Base-by-base conservation (phyloP, 2,797 vertebrate species). In the Sebastes vulpes region DNA sequence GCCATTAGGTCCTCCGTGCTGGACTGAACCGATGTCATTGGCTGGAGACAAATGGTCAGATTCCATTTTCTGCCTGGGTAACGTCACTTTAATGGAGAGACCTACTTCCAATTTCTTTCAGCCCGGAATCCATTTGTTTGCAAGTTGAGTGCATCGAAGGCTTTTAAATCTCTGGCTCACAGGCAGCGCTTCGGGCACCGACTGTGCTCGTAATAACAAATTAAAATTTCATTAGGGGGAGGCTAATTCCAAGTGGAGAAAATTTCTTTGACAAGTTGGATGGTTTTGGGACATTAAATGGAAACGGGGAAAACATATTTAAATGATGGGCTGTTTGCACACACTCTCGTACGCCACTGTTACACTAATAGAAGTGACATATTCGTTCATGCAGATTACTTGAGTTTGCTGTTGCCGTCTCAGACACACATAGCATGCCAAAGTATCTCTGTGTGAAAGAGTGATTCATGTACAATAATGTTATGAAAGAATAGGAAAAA, bases 151-250 rank as follows among this genome's bases (percentile, higher is more conserved):
- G 90, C 84, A 84, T 90, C 83, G 63, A 66, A 80, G 77, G 90
- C 72, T 88, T 90, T 92, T 84, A 83, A 89, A 90, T 90, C 81
- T 82, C 38, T 1, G 31, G 79, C 84, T 85, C 71, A 26, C 78
- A 75, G 85, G 88, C 90, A 53, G 70, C n/a, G 57, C 89, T 90
- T 65, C 74, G 53, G 90, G 89, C 90, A 29, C 67, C 52, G 2
- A 86, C 83, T 82, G 68, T 78, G 79, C 88, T 88, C 76, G 70
- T 89, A 86, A 91, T 88, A 88, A 90, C 90, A 88, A 88, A 90
- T 94, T 89, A 85, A 93, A 90, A 69, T 89, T 89, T 89, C 72
- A 94, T 91, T 88, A 90, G 82, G 73, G 73, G 85, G 80, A 65
- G 77, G 76, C 81, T 88, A 74, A 91, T 89, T 90, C 86, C 59